Conservation (phyloP, 2,888 invertebrate genomes). For the Mycogona germanica region DNA sequence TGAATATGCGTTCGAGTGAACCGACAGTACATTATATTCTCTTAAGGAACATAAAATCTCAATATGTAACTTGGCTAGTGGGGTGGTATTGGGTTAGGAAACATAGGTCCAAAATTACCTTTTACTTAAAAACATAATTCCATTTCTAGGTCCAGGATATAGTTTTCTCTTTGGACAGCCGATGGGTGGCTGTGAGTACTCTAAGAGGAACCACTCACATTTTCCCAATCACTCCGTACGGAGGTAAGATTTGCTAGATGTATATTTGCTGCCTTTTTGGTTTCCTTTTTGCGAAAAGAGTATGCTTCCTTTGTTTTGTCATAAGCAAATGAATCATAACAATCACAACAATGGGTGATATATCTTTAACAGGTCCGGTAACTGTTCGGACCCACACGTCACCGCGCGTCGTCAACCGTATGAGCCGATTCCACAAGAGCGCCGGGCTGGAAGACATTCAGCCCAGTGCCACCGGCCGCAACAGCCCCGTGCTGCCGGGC, state of each 20-base stretch:
- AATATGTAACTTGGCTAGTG: no score
- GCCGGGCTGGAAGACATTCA: slow-evolving; percentile 62
- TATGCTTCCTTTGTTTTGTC: not conserved
- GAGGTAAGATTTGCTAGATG: slow-evolving; percentile 41
- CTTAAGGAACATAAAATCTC: no score
- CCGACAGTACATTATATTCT: no score
- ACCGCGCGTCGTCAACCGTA: slow-evolving; percentile 81
- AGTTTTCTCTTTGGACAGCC: slow-evolving; percentile 75
- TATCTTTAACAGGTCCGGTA: slow-evolving; percentile 46
- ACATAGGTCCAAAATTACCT: no score
- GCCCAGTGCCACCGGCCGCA: slow-evolving; percentile 47
- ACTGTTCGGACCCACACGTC: slow-evolving; percentile 91
- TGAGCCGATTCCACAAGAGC: slow-evolving; percentile 90
- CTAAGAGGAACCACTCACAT: slow-evolving; percentile 95
- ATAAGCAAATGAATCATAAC: not conserved
- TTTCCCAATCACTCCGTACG: slow-evolving; percentile 93
- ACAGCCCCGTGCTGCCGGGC: slow-evolving; percentile 46
- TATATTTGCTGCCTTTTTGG: not conserved
- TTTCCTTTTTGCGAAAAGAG: not conserved
- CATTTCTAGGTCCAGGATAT: slow-evolving; percentile 54
- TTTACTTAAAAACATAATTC: no score
- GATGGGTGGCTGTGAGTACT: slow-evolving; percentile 95
- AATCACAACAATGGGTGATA: not conserved
- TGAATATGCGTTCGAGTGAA: no score
- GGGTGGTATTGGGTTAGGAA: no score